phyloP scores from a whole-genome alignment of 2,113 vertebrate genomes.

The Elephantulus edwardii region DNA sequence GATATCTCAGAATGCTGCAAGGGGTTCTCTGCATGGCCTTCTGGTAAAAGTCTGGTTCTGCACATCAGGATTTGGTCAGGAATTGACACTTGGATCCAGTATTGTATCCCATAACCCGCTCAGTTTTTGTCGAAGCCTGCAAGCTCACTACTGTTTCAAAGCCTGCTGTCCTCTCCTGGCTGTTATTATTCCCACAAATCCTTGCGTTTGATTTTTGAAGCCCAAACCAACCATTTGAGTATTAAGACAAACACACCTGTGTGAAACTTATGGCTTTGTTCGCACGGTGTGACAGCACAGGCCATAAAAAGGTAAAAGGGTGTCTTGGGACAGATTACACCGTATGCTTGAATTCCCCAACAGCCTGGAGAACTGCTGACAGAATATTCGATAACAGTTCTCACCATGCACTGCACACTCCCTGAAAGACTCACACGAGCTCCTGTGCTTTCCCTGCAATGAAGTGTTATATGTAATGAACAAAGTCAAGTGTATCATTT shows the following conservation, averaged over 20 bases:
- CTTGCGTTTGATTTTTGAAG: conserved; percentile 49
- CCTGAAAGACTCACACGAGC: background rate
- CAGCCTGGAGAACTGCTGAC: conserved; percentile 23
- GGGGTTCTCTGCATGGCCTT: background rate
- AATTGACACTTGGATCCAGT: background rate
- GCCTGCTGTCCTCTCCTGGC: background rate
- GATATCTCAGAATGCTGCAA: background rate
- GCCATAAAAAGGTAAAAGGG: conserved; percentile 23
- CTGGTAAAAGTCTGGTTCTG: background rate
- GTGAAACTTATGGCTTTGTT: conserved; percentile 22
- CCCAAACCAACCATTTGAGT: conserved; percentile 46
- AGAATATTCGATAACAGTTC: conserved; percentile 33
- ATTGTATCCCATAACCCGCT: background rate
- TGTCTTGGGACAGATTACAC: conserved; percentile 50
- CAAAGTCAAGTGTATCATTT: conserved; percentile 45
- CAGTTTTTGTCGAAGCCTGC: background rate
- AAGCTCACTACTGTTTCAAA: background rate
- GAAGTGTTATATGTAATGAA: conserved; percentile 21
- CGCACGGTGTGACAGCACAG: conserved; percentile 29
- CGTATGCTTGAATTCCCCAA: conserved; percentile 11
- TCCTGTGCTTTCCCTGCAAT: background rate
- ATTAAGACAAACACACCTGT: conserved; percentile 56
- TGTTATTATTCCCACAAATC: conserved; percentile 23
- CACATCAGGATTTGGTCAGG: background rate
- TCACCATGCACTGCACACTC: background rate